Conservation (phyloP, 1,140 invertebrate genomes). For the Dendrolimus kikuchii region DNA sequence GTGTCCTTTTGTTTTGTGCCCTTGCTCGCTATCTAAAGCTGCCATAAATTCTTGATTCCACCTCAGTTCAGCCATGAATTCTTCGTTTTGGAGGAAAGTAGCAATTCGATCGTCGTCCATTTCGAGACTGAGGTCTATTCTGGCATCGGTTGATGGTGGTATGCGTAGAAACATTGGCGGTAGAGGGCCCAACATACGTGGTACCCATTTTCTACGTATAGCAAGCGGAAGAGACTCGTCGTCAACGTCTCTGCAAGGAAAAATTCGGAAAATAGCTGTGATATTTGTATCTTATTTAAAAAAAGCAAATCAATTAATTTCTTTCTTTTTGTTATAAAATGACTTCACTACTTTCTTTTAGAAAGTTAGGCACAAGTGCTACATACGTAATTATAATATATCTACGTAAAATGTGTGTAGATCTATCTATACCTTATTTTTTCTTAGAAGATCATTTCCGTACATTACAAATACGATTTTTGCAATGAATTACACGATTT, state of each 20-base stretch:
- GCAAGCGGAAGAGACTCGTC: conserved; percentile 55
- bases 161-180: conserved; percentile 86
- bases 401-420: too few relatives aligned
- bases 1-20: conserved; percentile 70
- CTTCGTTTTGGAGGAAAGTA: conserved; percentile 92
- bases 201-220: conserved; percentile 80
- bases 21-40: conserved; percentile 84
- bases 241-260: conserved; percentile 47
- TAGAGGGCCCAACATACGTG: conserved; percentile 85
- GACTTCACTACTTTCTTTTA: too few relatives aligned
- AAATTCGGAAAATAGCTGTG: neutral
- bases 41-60: conserved; percentile 93
- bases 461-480: too few relatives aligned
- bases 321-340: too few relatives aligned
- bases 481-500: too few relatives aligned
- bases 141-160: conserved; percentile 57
- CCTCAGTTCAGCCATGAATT: conserved; percentile 91
- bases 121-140: conserved; percentile 57
- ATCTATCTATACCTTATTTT: too few relatives aligned
- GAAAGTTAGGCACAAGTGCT: too few relatives aligned
- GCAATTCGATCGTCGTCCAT: conserved; percentile 86
- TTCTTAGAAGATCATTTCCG: too few relatives aligned
- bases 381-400: too few relatives aligned
- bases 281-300: too few relatives aligned
- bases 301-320: too few relatives aligned